Conservation (phyloP, 2,113 vertebrate species). For the Solenodon paradoxus region DNA sequence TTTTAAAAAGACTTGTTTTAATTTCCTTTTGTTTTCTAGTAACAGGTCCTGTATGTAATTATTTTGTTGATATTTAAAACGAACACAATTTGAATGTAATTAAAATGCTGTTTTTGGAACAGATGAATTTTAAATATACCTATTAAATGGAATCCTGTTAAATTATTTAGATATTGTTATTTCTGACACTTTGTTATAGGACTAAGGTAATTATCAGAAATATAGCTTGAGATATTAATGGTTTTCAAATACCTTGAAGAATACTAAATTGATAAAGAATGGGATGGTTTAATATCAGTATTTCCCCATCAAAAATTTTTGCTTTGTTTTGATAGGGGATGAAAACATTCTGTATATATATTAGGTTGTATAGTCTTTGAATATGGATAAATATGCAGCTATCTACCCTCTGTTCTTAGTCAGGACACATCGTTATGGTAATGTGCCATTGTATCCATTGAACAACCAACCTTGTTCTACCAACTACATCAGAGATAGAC, state of each 20-base stretch:
- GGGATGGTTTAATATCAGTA: not conserved
- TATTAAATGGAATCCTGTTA: constrained; percentile 62
- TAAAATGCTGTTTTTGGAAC: constrained; percentile 63
- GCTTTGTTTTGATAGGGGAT: not conserved
- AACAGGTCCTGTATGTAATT: constrained; percentile 53
- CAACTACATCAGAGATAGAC: not conserved
- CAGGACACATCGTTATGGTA: not conserved
- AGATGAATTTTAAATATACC: constrained; percentile 61
- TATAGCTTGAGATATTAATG: not conserved
- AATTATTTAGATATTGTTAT: constrained; percentile 47
- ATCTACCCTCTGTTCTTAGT: not conserved
- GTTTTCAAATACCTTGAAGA: constrained; percentile 26
- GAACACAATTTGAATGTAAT: constrained; percentile 67
- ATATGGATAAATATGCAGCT: not conserved
- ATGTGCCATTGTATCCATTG: not conserved
- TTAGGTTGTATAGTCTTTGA: not conserved
- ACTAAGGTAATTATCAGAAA: not conserved
- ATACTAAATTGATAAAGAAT: not conserved
- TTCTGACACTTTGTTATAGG: constrained; percentile 29
- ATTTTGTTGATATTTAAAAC: constrained; percentile 62
- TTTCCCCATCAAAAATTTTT: not conserved
- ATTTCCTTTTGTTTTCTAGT: constrained; percentile 67
- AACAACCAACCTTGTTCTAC: not conserved
- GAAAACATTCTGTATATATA: not conserved
- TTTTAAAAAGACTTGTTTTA: constrained; percentile 67